Percentiles rank a stretch among this genome's conserved stretches.
phyloP scores from a whole-genome alignment of 2,113 vertebrate species.

The Amia ocellicauda region DNA sequence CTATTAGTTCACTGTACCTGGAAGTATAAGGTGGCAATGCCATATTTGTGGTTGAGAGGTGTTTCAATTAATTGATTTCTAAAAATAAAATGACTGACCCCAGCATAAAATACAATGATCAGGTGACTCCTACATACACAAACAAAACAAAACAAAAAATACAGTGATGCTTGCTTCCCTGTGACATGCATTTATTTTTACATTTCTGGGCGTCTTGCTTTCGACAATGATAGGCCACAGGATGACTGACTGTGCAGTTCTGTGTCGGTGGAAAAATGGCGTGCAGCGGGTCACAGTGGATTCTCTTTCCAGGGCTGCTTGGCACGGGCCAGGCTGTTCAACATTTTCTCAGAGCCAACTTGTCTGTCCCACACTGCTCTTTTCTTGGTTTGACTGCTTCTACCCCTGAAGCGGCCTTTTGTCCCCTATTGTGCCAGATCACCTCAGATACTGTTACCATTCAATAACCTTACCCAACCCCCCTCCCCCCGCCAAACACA shows the following conservation, averaged over 20 bases:
- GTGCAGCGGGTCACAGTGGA: constrained; percentile 8
- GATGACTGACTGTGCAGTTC: too few species aligned
- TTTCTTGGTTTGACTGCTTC: constrained; percentile 17
- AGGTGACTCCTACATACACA: too few species aligned
- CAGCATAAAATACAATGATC: too few species aligned
- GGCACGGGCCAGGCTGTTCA: constrained; percentile 32
- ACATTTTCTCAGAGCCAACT: constrained; percentile 34
- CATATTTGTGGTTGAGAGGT: too few species aligned
- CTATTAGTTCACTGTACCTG: constrained; percentile 41
- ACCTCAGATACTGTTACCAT: constrained; percentile 43
- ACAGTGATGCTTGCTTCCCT: neutral
- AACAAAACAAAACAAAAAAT: too few species aligned
- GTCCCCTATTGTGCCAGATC: constrained; percentile 29
- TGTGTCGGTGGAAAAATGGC: constrained; percentile 1
- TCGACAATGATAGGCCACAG: too few species aligned
- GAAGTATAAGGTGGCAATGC: constrained; percentile 14
- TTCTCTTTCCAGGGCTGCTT: constrained; percentile 15
- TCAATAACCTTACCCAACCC: constrained; percentile 40
- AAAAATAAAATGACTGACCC: too few species aligned
- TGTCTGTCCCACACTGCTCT: neutral
- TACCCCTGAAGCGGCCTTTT: constrained; percentile 1
- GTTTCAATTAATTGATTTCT: too few species aligned
- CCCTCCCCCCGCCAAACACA: constrained; percentile 22
- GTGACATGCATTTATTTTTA: neutral
- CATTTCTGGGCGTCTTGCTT: too few species aligned